phyloP scores from a whole-genome alignment of 30 jellyfish, hydroid and myxozoan species.

The Aurelia sp. region DNA sequence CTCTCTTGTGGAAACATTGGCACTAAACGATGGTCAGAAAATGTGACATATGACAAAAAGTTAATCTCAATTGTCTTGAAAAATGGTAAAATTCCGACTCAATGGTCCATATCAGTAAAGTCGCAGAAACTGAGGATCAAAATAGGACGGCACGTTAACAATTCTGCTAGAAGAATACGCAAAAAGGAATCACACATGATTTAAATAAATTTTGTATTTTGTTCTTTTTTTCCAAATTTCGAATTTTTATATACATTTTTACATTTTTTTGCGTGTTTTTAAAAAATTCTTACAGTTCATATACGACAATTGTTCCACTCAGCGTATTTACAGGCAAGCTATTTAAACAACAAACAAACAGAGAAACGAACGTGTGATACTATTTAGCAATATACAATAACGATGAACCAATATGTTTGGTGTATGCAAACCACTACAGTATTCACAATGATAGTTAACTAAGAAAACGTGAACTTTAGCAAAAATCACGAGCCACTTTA shows the following conservation, averaged over 20 bases:
- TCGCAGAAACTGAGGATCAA: too few relatives aligned
- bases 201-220: slow-evolving; percentile 17
- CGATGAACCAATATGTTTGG: neutral
- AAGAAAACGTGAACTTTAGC: slow-evolving; percentile 18
- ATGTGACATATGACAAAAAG: too few relatives aligned
- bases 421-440: slow-evolving; percentile 21
- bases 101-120: too few relatives aligned
- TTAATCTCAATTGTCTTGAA: too few relatives aligned
- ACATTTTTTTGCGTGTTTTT: slow-evolving; percentile 66
- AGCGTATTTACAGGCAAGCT: slow-evolving; percentile 38
- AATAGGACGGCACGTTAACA: too few relatives aligned
- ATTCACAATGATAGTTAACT: slow-evolving; percentile 27
- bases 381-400: neutral
- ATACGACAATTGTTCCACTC: slow-evolving; percentile 22
- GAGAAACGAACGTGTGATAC: neutral
- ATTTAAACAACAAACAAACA: neutral
- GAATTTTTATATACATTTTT: slow-evolving; percentile 63
- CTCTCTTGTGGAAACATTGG: too few relatives aligned
- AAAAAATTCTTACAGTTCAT: slow-evolving; percentile 49
- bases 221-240: slow-evolving; percentile 45
- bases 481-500: slow-evolving; percentile 22
- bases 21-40: too few relatives aligned
- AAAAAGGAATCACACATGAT: neutral
- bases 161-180: too few relatives aligned
- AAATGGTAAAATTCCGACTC: too few relatives aligned